Evolutionary conservation across 2,797 vertebrate species (phyloP).

Genomic region (Tragopan temminckii): DNA sequence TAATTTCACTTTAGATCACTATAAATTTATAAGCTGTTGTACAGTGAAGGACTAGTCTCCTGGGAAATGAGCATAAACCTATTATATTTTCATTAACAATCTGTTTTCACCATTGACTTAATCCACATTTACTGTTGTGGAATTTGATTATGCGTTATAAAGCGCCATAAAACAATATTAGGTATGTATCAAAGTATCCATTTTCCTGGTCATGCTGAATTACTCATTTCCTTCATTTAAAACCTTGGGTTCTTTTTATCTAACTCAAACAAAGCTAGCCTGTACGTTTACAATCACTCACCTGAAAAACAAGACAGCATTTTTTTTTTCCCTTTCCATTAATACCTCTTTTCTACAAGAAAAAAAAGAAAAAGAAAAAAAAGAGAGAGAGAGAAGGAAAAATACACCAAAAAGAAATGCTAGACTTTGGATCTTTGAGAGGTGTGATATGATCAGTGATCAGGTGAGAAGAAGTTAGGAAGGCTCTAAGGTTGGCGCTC

Average conservation of each 20-base stretch:
- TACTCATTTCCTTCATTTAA: slow-evolving; percentile 67
- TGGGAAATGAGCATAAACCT: slow-evolving; percentile 72
- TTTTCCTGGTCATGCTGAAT: slow-evolving; percentile 63
- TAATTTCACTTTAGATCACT: slow-evolving; percentile 78
- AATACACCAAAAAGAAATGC: neutral
- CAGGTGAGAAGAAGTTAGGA: neutral
- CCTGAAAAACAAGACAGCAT: neutral
- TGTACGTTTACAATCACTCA: slow-evolving; percentile 24
- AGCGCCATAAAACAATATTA: slow-evolving; percentile 69
- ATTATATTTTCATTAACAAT: slow-evolving; percentile 79
- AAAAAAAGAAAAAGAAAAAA: neutral
- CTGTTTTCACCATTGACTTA: slow-evolving; percentile 74
- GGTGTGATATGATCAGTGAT: neutral
- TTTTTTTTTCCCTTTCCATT: neutral
- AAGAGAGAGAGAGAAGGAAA: neutral
- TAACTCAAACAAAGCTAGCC: slow-evolving; percentile 28
- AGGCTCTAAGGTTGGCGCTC: neutral
- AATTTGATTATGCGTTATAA: slow-evolving; percentile 73
- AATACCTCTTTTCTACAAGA: neutral
- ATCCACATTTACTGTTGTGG: slow-evolving; percentile 71
- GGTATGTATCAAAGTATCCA: slow-evolving; percentile 56
- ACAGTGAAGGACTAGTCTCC: slow-evolving; percentile 71
- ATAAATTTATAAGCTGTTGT: slow-evolving; percentile 80
- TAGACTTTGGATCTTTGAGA: neutral
- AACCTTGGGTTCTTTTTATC: slow-evolving; percentile 48